Conservation (phyloP, 2,797 vertebrate species). For the Poeciliopsis turneri region DNA sequence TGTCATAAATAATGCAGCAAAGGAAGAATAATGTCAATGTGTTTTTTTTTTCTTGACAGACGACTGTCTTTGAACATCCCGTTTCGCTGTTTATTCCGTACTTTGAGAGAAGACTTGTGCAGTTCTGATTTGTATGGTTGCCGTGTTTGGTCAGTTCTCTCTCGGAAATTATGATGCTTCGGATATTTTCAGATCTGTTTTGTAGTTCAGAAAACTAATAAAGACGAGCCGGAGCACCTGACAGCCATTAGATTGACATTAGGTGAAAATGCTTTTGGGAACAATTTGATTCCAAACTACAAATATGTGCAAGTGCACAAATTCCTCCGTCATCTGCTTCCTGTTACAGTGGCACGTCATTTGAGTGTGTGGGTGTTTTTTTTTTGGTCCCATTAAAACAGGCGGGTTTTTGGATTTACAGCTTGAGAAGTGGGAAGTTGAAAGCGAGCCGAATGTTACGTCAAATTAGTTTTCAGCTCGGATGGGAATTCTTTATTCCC, state of each 20-base stretch:
- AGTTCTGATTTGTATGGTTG: background rate
- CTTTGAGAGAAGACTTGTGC: background rate
- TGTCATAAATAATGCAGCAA: background rate
- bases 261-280: too few species aligned
- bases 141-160: background rate
- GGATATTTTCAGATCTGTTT: background rate
- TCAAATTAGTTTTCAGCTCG: background rate
- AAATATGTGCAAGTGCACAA: background rate
- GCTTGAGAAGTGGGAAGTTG: background rate
- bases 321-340: background rate
- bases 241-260: background rate
- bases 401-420: background rate
- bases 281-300: background rate
- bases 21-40: background rate
- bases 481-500: background rate
- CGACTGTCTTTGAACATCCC: background rate
- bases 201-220: background rate
- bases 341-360: background rate
- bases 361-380: background rate
- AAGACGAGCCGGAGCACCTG: background rate
- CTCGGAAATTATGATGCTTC: background rate
- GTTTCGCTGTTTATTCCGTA: background rate
- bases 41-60: background rate
- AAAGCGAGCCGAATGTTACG: background rate
- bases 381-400: background rate